These are phyloP conservation scores for Drosophila ercepeae DNA, from an alignment of 1,140 invertebrate species.

Conservation along the genomic window DNA sequence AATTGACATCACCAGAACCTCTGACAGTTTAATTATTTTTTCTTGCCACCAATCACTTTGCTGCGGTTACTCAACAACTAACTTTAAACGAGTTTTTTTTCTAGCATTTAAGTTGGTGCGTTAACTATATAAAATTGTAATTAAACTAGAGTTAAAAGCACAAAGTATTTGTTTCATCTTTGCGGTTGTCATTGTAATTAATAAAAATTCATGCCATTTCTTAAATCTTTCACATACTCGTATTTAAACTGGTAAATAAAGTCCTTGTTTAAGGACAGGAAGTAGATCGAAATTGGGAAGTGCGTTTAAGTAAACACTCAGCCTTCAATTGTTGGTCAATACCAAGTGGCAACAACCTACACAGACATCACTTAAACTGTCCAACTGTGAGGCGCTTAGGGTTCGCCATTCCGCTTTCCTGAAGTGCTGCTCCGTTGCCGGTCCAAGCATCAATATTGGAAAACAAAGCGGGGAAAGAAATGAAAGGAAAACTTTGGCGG, in stretches of 20 bases:
- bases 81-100: conserved; percentile 32
- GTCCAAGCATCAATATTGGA: conserved; percentile 41
- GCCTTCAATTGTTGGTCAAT: conserved; percentile 2
- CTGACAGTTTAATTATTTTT: conserved; percentile 80
- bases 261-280: neutral
- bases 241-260: no score
- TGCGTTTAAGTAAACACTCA: conserved; percentile 24
- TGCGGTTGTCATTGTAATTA: no score
- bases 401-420: conserved; percentile 17
- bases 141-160: neutral
- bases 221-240: no score
- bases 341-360: conserved; percentile 31
- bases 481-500: conserved; percentile 45
- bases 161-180: neutral
- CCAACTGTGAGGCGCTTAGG: conserved; percentile 52
- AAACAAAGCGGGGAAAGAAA: conserved; percentile 43
- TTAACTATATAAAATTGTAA: neutral
- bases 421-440: no score
- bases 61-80: conserved; percentile 38
- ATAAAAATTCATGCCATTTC: no score
- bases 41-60: conserved; percentile 29
- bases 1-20: conserved; percentile 55
- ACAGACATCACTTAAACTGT: conserved; percentile 68
- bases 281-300: conserved; percentile 11
- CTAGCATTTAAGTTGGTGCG: neutral